phyloP scores from a whole-genome alignment of 2,113 vertebrate species.

The Arvicanthis niloticus region DNA sequence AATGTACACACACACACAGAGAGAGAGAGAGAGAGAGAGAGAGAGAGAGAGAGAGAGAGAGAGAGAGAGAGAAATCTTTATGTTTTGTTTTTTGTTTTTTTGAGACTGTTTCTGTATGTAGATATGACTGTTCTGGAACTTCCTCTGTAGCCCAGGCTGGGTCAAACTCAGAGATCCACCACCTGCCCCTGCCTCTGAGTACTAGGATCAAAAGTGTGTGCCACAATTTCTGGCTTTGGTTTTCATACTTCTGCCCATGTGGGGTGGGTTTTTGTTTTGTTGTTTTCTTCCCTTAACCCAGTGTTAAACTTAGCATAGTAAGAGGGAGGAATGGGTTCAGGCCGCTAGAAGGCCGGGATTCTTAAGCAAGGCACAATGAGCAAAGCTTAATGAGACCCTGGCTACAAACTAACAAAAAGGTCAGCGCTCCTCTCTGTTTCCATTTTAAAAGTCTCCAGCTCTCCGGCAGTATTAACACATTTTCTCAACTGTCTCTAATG shows the following conservation, averaged over 20 bases:
- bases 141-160: neutral
- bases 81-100: neutral
- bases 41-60: too few relatives aligned
- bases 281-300: neutral
- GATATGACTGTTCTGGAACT: neutral
- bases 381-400: neutral
- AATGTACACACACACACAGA: too few relatives aligned
- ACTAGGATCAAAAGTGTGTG: neutral
- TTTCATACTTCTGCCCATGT: neutral
- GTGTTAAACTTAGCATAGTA: neutral
- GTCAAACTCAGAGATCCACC: neutral
- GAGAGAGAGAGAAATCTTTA: neutral
- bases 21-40: too few relatives aligned
- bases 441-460: slow-evolving; percentile 31
- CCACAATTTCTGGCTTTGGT: neutral
- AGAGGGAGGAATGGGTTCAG: neutral
- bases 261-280: neutral
- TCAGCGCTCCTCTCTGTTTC: neutral
- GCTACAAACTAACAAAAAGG: neutral
- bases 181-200: neutral
- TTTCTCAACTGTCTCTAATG: slow-evolving; percentile 3
- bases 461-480: neutral
- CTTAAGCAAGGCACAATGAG: neutral
- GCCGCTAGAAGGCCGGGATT: neutral
- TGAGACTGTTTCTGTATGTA: neutral